Conservation (phyloP, 92 coral and sea anemone genomes). For the Zoanthus sociatus region DNA sequence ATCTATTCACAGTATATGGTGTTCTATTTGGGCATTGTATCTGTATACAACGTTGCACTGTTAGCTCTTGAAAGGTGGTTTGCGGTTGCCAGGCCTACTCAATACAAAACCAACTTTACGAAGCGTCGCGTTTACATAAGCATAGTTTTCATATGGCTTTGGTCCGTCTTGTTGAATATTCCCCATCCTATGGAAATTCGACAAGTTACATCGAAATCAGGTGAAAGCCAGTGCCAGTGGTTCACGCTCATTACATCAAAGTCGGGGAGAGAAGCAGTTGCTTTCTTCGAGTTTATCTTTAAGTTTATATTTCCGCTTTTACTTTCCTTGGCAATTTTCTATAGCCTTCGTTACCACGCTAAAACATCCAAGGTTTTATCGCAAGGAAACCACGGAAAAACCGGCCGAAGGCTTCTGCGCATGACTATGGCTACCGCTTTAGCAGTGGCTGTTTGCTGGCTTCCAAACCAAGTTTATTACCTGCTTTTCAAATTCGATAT, state of each 20-base stretch:
- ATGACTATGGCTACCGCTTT: constrained; percentile 87
- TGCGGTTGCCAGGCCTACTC: constrained; percentile 73
- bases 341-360: constrained; percentile 28
- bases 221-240: constrained; percentile 39
- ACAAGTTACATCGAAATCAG: neutral
- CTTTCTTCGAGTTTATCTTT: constrained; percentile 43
- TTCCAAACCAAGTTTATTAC: constrained; percentile 87
- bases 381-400: constrained; percentile 25
- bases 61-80: constrained; percentile 84
- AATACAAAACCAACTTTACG: constrained; percentile 67
- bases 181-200: constrained; percentile 51
- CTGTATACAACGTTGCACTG: constrained; percentile 79
- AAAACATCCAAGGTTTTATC: constrained; percentile 20
- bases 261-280: constrained; percentile 34
- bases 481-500: constrained; percentile 73
- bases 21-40: constrained; percentile 83
- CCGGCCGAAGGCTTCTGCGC: constrained; percentile 72
- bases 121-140: constrained; percentile 52
- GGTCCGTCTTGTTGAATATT: constrained; percentile 26
- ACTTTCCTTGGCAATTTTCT: constrained; percentile 24
- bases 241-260: constrained; percentile 10
- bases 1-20: constrained; percentile 79
- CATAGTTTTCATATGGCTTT: constrained; percentile 43
- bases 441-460: constrained; percentile 81
- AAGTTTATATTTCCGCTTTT: constrained; percentile 38